Evolutionary conservation across 1,140 invertebrate genomes (phyloP).

Genomic region (Cyrtorhinus lividipennis): DNA sequence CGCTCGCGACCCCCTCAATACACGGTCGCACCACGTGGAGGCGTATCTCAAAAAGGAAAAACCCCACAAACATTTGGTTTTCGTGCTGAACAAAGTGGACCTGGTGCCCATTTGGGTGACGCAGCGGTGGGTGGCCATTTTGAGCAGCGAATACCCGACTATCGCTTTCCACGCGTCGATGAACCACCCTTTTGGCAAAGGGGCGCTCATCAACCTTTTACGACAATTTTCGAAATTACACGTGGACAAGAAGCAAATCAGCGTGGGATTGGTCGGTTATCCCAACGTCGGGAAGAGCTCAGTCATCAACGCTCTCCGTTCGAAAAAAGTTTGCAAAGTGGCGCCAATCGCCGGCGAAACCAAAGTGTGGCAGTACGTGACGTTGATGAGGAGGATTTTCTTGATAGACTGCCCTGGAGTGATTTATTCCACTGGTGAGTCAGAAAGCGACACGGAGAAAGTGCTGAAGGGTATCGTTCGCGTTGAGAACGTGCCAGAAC

Average conservation of each 20-base stretch:
- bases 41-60: conserved; percentile 68
- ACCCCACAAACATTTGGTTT: conserved; percentile 86
- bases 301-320: conserved; percentile 88
- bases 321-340: conserved; percentile 95
- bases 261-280: conserved; percentile 97
- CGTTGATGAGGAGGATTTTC: conserved; percentile 92
- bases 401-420: conserved; percentile 98
- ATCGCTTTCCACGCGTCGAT: conserved; percentile 96
- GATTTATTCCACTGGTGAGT: conserved; percentile 86
- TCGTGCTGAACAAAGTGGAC: conserved; percentile 91
- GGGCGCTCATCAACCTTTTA: conserved; percentile 88
- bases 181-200: conserved; percentile 95
- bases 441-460: conserved; percentile 86
- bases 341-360: conserved; percentile 99
- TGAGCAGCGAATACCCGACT: conserved; percentile 91
- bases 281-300: conserved; percentile 99
- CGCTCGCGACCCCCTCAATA: conserved; percentile 89
- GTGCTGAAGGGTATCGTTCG: conserved; percentile 91
- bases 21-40: conserved; percentile 81
- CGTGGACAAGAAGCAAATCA: conserved; percentile 93
- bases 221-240: conserved; percentile 95
- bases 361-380: conserved; percentile 99
- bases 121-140: conserved; percentile 82
- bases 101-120: conserved; percentile 96
- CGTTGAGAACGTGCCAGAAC: conserved; percentile 85